These are phyloP conservation scores for Drosophila novamexicana DNA, from an alignment of 1,140 invertebrate genomes.

Conservation along the genomic window DNA sequence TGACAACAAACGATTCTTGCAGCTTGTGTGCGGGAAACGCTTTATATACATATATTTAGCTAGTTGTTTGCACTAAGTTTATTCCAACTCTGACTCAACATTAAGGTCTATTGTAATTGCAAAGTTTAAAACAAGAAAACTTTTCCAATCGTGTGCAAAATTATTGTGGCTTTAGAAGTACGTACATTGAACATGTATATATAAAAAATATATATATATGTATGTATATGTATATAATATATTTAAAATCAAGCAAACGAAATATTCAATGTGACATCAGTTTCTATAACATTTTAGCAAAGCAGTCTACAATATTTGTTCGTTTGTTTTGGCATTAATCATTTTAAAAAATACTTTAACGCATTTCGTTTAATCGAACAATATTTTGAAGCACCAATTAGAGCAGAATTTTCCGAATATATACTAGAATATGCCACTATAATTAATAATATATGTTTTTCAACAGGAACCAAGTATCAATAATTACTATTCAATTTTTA, in stretches of 20 bases:
- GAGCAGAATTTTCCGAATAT: neutral
- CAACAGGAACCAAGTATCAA: constrained; percentile 74
- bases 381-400: neutral
- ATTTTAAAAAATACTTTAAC: constrained; percentile 2
- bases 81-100: constrained; percentile 26
- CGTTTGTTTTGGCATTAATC: constrained; percentile 21
- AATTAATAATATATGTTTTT: constrained; percentile 57
- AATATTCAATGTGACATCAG: constrained; percentile 28
- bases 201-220: constrained; percentile 49
- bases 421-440: constrained; percentile 22
- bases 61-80: constrained; percentile 9
- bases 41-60: constrained; percentile 28
- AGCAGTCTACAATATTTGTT: constrained; percentile 64
- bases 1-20: constrained; percentile 26
- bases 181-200: constrained; percentile 51
- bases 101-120: constrained; percentile 39
- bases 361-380: constrained; percentile 7
- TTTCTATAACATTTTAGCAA: constrained; percentile 39
- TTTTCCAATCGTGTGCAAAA: constrained; percentile 29
- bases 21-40: constrained; percentile 1
- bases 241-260: constrained; percentile 45
- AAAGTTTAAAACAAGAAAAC: constrained; percentile 23
- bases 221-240: constrained; percentile 24
- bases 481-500: constrained; percentile 40
- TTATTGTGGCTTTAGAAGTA: constrained; percentile 46